phyloP scores from a whole-genome alignment of 2,888 invertebrate genomes.

The Cynaeus angustus region DNA sequence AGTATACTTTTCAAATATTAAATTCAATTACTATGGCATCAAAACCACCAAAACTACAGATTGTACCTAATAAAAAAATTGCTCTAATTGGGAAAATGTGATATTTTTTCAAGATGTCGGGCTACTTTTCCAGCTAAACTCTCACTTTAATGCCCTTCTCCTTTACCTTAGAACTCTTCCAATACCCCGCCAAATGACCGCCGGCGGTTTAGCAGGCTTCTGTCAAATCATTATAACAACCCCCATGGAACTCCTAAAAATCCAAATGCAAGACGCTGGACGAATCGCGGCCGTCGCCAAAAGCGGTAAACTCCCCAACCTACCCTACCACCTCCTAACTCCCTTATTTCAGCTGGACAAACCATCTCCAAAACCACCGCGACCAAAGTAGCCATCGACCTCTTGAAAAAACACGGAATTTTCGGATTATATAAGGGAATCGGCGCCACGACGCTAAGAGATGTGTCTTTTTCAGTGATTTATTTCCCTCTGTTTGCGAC shows the following conservation, averaged over 20 bases:
- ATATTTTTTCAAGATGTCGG: too few species aligned
- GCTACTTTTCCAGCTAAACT: too few species aligned
- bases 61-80: too few species aligned
- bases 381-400: conserved; percentile 82
- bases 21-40: too few species aligned
- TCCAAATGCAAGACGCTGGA: conserved; percentile 98
- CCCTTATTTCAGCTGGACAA: conserved; percentile 76
- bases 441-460: conserved; percentile 93
- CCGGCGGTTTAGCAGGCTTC: conserved; percentile 95
- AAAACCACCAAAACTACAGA: too few species aligned
- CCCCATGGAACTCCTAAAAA: conserved; percentile 99
- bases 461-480: conserved; percentile 95
- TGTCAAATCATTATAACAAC: conserved; percentile 98
- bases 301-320: conserved; percentile 61
- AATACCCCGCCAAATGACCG: conserved; percentile 89
- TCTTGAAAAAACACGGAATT: conserved; percentile 90
- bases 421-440: conserved; percentile 95
- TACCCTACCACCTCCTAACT: background rate
- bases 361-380: conserved; percentile 83
- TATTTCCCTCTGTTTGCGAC: conserved; percentile 99
- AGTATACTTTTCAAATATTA: too few species aligned
- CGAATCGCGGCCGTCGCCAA: conserved; percentile 86
- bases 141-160: too few species aligned
- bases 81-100: too few species aligned
- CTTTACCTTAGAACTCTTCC: conserved; percentile 61